These are phyloP conservation scores for Caenorhabditis japonica DNA, from an alignment of 2,888 invertebrate species.

Conservation along the genomic window DNA sequence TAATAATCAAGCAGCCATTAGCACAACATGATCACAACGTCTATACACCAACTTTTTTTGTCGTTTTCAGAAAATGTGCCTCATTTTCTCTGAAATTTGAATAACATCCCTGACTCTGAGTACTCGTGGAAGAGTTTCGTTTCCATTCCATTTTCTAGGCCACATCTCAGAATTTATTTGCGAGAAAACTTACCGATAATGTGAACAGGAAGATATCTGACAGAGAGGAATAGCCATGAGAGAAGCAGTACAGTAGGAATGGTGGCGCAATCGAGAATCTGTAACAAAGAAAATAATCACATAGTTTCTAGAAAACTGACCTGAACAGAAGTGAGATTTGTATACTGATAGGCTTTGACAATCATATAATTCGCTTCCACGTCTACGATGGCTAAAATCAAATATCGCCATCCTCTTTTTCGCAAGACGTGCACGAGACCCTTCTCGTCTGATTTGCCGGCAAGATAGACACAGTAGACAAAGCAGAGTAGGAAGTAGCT, in stretches of 20 bases:
- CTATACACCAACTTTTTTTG: too few relatives aligned
- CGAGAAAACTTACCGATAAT: constrained; percentile 51
- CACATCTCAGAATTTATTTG: too few relatives aligned
- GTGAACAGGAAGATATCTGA: constrained; percentile 81
- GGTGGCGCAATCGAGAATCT: constrained; percentile 88
- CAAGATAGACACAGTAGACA: constrained; percentile 85
- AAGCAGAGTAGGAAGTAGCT: constrained; percentile 86
- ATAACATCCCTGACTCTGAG: too few relatives aligned
- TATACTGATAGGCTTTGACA: constrained; percentile 86
- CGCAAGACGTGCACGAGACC: constrained; percentile 54
- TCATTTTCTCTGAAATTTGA: too few relatives aligned
- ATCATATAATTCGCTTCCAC: constrained; percentile 90
- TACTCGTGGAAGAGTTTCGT: too few relatives aligned
- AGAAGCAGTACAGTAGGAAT: constrained; percentile 87
- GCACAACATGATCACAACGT: too few relatives aligned
- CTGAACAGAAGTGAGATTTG: constrained; percentile 85
- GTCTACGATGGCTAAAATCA: constrained; percentile 86
- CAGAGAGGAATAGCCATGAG: constrained; percentile 86
- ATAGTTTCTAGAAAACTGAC: constrained; percentile 77
- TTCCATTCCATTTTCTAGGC: too few relatives aligned
- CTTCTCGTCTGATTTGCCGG: constrained; percentile 80
- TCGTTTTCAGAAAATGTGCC: too few relatives aligned
- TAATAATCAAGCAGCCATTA: too few relatives aligned
- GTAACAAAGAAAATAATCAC: constrained; percentile 79
- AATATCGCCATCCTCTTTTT: constrained; percentile 79